Evolutionary conservation across 2,113 vertebrate genomes (phyloP).

Genomic region (Isichthys henryi): DNA sequence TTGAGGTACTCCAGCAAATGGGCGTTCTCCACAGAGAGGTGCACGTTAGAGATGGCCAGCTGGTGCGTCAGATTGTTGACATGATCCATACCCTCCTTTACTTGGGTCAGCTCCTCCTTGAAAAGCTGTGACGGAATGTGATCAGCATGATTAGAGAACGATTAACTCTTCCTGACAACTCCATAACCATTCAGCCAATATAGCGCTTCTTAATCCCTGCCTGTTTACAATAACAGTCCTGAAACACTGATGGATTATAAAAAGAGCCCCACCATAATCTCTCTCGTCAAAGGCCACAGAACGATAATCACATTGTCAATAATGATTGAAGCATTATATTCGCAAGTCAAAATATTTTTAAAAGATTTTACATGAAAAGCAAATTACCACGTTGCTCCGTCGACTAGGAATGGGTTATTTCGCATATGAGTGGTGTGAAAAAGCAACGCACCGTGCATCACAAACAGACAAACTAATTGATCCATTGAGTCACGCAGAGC

Average conservation of each 20-base stretch:
- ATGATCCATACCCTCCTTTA: conserved; percentile 69
- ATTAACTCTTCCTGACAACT: neutral
- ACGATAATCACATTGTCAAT: neutral
- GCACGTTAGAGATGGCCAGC: conserved; percentile 72
- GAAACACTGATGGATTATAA: neutral
- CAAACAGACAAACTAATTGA: neutral
- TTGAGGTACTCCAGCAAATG: conserved; percentile 68
- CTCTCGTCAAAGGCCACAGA: neutral
- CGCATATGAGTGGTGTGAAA: neutral
- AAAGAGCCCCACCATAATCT: neutral
- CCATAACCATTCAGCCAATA: neutral
- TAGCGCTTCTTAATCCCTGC: neutral
- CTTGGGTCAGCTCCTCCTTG: conserved; percentile 67
- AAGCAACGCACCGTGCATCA: neutral
- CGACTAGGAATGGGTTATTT: neutral
- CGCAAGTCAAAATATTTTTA: neutral
- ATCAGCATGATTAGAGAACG: neutral
- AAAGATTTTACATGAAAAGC: neutral
- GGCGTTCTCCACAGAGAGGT: conserved; percentile 71
- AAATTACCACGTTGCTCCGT: neutral
- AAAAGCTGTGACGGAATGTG: conserved; percentile 53
- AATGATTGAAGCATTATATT: neutral
- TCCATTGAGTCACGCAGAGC: neutral
- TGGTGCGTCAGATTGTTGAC: conserved; percentile 72
- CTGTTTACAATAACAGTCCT: neutral